Evolutionary conservation across 2,888 invertebrate genomes (phyloP), one percentile per base, ranked within the genome.

Genomic region (Ellobium chinense): DNA sequence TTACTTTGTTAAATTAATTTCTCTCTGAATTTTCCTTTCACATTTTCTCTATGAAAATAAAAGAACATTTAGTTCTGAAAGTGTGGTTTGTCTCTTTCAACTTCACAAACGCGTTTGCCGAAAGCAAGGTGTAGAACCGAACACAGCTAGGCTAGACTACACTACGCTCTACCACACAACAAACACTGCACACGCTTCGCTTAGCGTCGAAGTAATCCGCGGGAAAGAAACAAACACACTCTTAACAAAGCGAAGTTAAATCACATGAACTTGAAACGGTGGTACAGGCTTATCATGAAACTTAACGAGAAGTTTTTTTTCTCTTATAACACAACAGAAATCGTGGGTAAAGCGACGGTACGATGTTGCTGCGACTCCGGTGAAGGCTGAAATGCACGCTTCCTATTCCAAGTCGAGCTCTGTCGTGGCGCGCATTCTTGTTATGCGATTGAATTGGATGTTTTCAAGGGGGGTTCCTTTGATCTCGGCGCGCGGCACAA

Each of bases 401-500:
- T 46, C 72, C 56, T 56, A 34, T 72, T 46, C 72, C 56, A 70
- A 34, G 34, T 56, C 27, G 36, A 46, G 60, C 60, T 65, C 60
- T 75, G 83, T 81, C 80, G 84, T 82, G 79, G 79, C 76, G 84
- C 83, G 82, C 85, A 84, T 85, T 85, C 84, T 82, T 84, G 81
- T 83, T 86, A 84, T 85, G 86, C 84, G 87, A 82, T 83, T 84
- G 84, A 84, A 85, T 86, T 85, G 83, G 85, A 86, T 86, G 86
- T 87, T 86, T 85, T 86, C 78, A 82, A 14, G 24, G 69, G 80
- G 68, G 82, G 58, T 80, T 69, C 83, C 86, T 87, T 87, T 88
- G 87, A 87, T 87, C 83, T 87, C 56, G 83, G 85, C 86, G 86
- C 83, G 84, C 84, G 85, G 86, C 88, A 80, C 83, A 83, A 86